Conservation (phyloP, 2,888 invertebrate genomes). For the Hirtodrosophila trivittata region DNA sequence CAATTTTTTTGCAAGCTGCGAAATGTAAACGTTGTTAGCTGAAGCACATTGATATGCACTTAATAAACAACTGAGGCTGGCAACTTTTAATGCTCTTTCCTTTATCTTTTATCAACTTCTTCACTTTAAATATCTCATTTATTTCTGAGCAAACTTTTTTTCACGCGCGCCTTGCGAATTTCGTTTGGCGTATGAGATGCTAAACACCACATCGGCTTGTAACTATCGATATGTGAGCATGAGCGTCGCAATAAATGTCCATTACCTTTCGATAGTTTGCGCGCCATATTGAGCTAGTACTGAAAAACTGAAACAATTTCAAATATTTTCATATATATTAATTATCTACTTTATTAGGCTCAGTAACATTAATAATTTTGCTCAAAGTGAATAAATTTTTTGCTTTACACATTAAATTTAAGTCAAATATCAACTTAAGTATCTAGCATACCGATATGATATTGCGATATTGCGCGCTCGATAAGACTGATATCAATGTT, state of each 20-base stretch:
- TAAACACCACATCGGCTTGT: constrained; percentile 26
- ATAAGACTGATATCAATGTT: constrained; percentile 44
- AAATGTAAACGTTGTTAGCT: constrained; percentile 24
- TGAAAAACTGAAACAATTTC: constrained; percentile 3
- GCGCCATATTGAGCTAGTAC: constrained; percentile 35
- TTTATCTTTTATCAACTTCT: constrained; percentile 12
- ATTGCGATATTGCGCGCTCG: constrained; percentile 1
- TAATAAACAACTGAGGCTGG: constrained; percentile 9
- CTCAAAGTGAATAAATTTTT: no score
- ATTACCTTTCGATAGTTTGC: constrained; percentile 45
- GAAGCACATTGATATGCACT: constrained; percentile 25
- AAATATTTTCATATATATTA: no score
- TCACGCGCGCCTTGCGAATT: constrained; percentile 73
- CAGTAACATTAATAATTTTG: no score
- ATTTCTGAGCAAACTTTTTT: constrained; percentile 45
- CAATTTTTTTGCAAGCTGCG: constrained; percentile 55
- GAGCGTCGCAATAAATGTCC: constrained; percentile 16
- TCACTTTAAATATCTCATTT: constrained; percentile 17
- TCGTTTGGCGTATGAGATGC: constrained; percentile 53
- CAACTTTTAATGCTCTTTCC: constrained; percentile 23
- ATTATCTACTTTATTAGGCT: background rate
- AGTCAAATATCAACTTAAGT: no score
- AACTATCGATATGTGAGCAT: constrained; percentile 38
- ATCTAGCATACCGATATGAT: no score
- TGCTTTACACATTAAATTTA: no score